phyloP scores from a whole-genome alignment of 2,797 vertebrate species.

The Hoplostethus mediterraneus region DNA sequence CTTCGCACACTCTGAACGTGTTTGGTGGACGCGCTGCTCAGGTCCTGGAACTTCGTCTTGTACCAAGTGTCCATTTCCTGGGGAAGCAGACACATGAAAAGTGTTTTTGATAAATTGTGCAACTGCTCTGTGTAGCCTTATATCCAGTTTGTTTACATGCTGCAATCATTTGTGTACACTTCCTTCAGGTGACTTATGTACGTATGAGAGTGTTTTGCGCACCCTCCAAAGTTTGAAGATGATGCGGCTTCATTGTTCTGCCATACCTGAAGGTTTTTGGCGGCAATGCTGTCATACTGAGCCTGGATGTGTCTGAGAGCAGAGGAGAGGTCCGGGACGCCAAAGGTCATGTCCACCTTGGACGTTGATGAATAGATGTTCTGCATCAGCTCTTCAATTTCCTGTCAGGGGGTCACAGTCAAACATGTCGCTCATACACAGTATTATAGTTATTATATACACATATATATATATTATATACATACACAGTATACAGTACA shows the following conservation, averaged over 20 bases:
- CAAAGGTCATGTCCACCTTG: slow-evolving; percentile 80
- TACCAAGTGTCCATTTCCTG: slow-evolving; percentile 87
- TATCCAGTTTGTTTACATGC: not conserved
- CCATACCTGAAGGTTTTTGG: slow-evolving; percentile 89
- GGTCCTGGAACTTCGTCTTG: slow-evolving; percentile 86
- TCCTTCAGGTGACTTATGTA: not conserved
- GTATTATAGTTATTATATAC: too few relatives aligned
- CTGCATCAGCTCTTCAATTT: slow-evolving; percentile 87
- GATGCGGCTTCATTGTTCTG: not conserved
- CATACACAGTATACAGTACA: too few relatives aligned
- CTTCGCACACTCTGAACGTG: slow-evolving; percentile 81
- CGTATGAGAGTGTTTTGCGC: too few relatives aligned
- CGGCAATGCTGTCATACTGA: slow-evolving; percentile 88
- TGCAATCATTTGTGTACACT: not conserved
- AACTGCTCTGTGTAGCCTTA: not conserved
- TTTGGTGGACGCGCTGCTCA: slow-evolving; percentile 83
- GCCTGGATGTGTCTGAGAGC: slow-evolving; percentile 89
- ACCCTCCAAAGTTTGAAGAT: not conserved
- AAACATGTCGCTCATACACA: too few relatives aligned
- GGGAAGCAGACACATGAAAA: not conserved
- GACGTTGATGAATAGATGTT: slow-evolving; percentile 79
- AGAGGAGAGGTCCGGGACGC: slow-evolving; percentile 85
- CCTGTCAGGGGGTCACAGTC: slow-evolving; percentile 67
- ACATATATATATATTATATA: too few relatives aligned
- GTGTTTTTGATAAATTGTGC: not conserved